These are phyloP conservation scores for Tenebrio molitor DNA, from an alignment of 1,140 invertebrate species.

Conservation along the genomic window DNA sequence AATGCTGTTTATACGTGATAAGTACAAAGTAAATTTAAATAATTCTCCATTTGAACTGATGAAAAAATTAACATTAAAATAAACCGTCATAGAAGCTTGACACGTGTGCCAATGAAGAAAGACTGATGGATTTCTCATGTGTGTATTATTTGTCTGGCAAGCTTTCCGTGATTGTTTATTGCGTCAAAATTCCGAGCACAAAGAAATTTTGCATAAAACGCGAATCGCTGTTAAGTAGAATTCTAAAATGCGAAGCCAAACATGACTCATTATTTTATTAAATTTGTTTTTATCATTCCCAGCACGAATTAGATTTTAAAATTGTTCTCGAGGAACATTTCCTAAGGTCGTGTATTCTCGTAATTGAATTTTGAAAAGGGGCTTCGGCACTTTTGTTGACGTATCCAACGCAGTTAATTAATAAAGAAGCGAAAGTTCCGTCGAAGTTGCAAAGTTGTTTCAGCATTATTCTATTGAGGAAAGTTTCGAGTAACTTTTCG, in stretches of 20 bases:
- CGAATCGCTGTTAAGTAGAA: too few relatives aligned
- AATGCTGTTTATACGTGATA: constrained; percentile 26
- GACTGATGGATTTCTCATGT: not conserved
- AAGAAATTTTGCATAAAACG: not conserved
- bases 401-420: too few relatives aligned
- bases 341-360: too few relatives aligned
- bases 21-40: constrained; percentile 22
- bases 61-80: constrained; percentile 20
- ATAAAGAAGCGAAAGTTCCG: too few relatives aligned
- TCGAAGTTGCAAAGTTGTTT: too few relatives aligned
- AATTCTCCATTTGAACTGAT: not conserved
- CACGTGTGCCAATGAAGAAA: constrained; percentile 1
- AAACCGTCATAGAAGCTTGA: not conserved
- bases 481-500: not conserved
- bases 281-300: too few relatives aligned
- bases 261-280: too few relatives aligned
- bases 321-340: too few relatives aligned
- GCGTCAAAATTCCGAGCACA: not conserved
- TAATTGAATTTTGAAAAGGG: too few relatives aligned
- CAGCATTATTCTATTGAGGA: too few relatives aligned
- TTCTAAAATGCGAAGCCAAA: too few relatives aligned
- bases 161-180: not conserved
- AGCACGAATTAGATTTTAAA: not conserved
- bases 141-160: not conserved
- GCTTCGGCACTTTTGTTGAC: too few relatives aligned